Conservation (phyloP, 2,888 invertebrate species). For the Apoda limacodes region DNA sequence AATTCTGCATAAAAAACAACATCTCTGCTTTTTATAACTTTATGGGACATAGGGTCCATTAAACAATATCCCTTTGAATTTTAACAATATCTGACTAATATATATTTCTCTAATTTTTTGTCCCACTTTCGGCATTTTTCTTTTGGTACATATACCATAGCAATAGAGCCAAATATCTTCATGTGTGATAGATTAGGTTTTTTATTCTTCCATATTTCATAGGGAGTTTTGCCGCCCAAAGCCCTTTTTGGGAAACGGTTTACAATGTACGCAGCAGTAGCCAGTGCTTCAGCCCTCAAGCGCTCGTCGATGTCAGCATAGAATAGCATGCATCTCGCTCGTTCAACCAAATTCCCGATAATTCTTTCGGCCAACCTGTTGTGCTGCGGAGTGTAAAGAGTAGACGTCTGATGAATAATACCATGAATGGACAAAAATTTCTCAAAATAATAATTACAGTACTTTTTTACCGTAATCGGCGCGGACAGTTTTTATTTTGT, state of each 20-base stretch:
- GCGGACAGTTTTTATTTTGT: slow-evolving; percentile 4
- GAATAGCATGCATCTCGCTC: slow-evolving; percentile 13
- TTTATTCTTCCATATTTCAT: too few species aligned
- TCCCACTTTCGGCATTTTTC: slow-evolving; percentile 2
- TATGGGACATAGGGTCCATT: neutral
- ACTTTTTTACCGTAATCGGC: slow-evolving; percentile 9
- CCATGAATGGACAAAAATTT: slow-evolving; percentile 4
- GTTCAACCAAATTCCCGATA: slow-evolving; percentile 8
- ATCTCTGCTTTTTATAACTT: slow-evolving; percentile 2
- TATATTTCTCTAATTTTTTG: slow-evolving; percentile 3
- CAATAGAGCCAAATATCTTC: too few species aligned
- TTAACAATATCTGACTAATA: slow-evolving; percentile 3
- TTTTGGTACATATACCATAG: too few species aligned
- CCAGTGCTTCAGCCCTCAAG: too few species aligned
- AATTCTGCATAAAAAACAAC: slow-evolving; percentile 3
- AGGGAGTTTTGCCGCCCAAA: too few species aligned
- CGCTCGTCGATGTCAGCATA: slow-evolving; percentile 9
- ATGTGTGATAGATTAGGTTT: too few species aligned
- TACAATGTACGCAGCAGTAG: too few species aligned
- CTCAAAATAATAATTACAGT: slow-evolving; percentile 2
- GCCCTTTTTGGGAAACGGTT: too few species aligned
- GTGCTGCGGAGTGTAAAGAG: slow-evolving; percentile 9
- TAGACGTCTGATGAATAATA: slow-evolving; percentile 9
- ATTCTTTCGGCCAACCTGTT: slow-evolving; percentile 9
- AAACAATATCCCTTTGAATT: slow-evolving; percentile 5